Base-by-base conservation (phyloP, 1,140 invertebrate species). In the Idris sp. region DNA sequence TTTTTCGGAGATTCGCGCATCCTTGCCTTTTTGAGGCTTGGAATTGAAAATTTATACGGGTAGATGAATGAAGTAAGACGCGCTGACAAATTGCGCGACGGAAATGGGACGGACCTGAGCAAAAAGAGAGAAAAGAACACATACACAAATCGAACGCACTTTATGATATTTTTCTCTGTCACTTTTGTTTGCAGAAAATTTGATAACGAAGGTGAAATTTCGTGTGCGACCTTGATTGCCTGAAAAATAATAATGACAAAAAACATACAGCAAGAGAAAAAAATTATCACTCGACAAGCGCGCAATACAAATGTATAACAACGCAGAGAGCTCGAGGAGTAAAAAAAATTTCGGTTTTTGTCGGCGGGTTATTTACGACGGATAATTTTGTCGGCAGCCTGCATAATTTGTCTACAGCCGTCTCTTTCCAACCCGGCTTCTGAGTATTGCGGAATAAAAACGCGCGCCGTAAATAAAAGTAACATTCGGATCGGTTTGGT, bases 11-110 rank as follows among this genome's bases (percentile, higher is more conserved):
- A 44, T 61, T 61, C 35, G 56, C 44, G 40, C 49, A 41, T 43
- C 46, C 49, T 46, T 41, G 53, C 64, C 65, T 54, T 71, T 71
- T 71, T 41, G 49, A 54, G 35, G 28, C 54, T 14, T 10, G 49
- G 49, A 38, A 71, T 71, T 61, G 56, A 54, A 54, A 61, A 71
- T 71, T 71, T 62, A 62, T 62, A 62, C 41, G 38, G 56, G 56
- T 30, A 56, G 67, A 71, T 54, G 56, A 62, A 62, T 62, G 67
- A 54, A 69, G 25, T 26, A 38, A 59, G 53, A 33, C 44, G 51
- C 48, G 67, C 16, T 54, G 67, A 71, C 61, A 56, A 71, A 71
- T 71, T 54, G 67, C 67, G 41, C 56, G 48, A 14, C 49, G 49
- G 51, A 62, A 62, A 72, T 61, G 56, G 54, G 33, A 71, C 56